Evolutionary conservation across 2,113 vertebrate genomes (phyloP).

Genomic region (Onychostoma macrolepis): DNA sequence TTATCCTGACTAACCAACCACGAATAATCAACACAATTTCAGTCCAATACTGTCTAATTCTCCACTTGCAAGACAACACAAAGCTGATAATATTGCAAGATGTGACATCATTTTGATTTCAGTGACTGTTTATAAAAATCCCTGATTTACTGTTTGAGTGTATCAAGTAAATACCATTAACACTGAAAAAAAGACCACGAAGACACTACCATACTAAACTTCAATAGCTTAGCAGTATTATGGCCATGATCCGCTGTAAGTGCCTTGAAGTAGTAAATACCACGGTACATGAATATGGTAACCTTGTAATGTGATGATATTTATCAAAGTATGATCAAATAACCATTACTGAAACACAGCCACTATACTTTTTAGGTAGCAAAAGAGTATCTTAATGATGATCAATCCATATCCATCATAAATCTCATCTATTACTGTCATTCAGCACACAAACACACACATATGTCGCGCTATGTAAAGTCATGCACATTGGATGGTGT

Average conservation of each 20-base stretch:
- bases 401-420: conserved; percentile 8
- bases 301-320: neutral
- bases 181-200: neutral
- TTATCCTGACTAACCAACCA: neutral
- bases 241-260: neutral
- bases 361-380: neutral
- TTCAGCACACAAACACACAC: conserved; percentile 24
- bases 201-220: neutral
- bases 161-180: neutral
- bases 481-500: neutral
- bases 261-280: neutral
- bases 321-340: neutral
- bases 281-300: neutral
- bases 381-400: neutral
- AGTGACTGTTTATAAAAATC: neutral
- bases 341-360: neutral
- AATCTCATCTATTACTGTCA: neutral
- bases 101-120: neutral
- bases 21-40: conserved; percentile 1
- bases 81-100: neutral
- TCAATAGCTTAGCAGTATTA: neutral
- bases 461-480: conserved; percentile 16
- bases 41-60: neutral
- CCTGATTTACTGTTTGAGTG: neutral
- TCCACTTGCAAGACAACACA: neutral